These are phyloP conservation scores for Panthera leo DNA, from an alignment of 2,113 vertebrate species.

Conservation along the genomic window DNA sequence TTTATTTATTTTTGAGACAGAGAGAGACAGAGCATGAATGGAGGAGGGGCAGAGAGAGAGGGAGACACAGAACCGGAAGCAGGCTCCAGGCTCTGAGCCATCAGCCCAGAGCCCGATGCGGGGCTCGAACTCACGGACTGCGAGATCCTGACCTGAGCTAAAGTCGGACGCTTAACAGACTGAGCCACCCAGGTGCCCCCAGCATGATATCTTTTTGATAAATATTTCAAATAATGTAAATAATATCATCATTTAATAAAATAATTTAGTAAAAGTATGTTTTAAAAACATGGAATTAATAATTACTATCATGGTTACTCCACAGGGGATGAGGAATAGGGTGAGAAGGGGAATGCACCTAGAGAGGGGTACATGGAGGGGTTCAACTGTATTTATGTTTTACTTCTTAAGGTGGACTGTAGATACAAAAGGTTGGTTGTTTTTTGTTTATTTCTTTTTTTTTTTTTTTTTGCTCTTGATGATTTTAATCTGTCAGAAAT, in stretches of 20 bases:
- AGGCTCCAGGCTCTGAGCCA: too few species aligned
- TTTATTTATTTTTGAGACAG: too few species aligned
- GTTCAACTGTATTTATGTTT: not conserved
- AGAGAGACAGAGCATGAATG: too few species aligned
- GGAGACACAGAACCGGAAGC: too few species aligned
- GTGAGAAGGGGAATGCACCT: not conserved
- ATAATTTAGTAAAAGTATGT: not conserved
- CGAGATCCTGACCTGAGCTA: too few species aligned
- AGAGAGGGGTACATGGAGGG: not conserved
- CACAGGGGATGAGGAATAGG: not conserved
- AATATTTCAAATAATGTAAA: not conserved
- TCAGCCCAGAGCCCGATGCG: too few species aligned
- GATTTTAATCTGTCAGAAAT: not conserved
- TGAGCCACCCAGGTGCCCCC: too few species aligned
- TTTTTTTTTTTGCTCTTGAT: not conserved
- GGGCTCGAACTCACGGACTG: too few species aligned
- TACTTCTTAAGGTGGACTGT: not conserved
- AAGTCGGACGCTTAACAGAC: too few species aligned
- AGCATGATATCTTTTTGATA: not conserved
- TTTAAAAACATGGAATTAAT: constrained; percentile 19
- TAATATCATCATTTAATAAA: not conserved
- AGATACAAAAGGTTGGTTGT: not conserved
- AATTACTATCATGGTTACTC: not conserved
- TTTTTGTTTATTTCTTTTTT: not conserved
- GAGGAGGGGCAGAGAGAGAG: too few species aligned